phyloP scores from a whole-genome alignment of 2,113 vertebrate species.

The Pagrus major region DNA sequence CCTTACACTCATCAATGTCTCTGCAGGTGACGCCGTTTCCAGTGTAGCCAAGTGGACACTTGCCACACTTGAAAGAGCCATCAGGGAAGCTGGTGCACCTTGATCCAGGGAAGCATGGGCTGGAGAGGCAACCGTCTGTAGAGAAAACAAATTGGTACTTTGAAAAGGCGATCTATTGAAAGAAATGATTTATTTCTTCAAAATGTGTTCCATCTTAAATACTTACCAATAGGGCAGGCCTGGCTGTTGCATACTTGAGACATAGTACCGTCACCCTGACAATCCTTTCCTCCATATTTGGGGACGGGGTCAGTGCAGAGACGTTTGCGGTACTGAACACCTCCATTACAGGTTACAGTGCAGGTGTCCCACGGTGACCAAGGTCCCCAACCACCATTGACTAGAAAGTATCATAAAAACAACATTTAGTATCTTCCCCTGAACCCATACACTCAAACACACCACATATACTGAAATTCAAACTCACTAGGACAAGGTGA shows the following conservation, averaged over 20 bases:
- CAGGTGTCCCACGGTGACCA: conserved; percentile 97
- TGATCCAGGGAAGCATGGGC: conserved; percentile 92
- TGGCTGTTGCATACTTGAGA: conserved; percentile 90
- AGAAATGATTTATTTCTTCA: not conserved
- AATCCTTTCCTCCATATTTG: conserved; percentile 93
- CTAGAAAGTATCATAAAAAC: conserved; percentile 76
- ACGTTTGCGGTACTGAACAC: conserved; percentile 89
- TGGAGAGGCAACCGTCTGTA: conserved; percentile 96
- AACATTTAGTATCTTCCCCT: not conserved
- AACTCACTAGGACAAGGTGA: conserved; percentile 94
- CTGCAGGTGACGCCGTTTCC: conserved; percentile 93
- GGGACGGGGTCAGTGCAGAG: conserved; percentile 93
- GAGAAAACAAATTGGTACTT: not conserved
- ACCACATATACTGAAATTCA: not conserved
- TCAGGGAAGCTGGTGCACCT: conserved; percentile 93
- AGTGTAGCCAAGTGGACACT: conserved; percentile 91
- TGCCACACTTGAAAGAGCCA: conserved; percentile 94
- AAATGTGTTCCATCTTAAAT: not conserved
- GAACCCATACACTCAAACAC: not conserved
- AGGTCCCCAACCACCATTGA: conserved; percentile 96
- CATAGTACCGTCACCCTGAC: conserved; percentile 86
- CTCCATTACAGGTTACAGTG: conserved; percentile 93
- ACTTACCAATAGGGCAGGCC: conserved; percentile 82
- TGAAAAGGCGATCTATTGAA: not conserved
- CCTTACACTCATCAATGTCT: conserved; percentile 95